Conservation (phyloP, 2,888 invertebrate species). For the Tinea pellionella region DNA sequence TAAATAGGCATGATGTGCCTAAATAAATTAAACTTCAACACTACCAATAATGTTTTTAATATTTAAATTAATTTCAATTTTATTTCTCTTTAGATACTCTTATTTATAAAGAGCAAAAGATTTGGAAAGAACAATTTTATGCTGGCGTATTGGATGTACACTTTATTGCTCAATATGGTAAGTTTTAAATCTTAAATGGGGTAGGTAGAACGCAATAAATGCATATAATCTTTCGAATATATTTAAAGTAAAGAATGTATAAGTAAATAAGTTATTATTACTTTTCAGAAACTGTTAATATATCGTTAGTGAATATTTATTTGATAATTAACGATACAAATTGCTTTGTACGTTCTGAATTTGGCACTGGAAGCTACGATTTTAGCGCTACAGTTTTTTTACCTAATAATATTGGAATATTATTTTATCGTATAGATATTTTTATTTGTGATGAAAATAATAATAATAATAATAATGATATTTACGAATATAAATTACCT, state of each 20-base stretch:
- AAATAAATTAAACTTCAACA: too few relatives aligned
- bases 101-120: conserved; percentile 36
- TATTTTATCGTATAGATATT: conserved; percentile 36
- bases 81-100: conserved; percentile 29
- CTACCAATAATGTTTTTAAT: too few relatives aligned
- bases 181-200: too few relatives aligned
- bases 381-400: conserved; percentile 40
- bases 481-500: background rate
- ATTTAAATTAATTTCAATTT: background rate
- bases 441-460: conserved; percentile 29
- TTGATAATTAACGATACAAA: conserved; percentile 45
- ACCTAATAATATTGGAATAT: conserved; percentile 31
- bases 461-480: background rate
- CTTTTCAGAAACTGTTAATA: conserved; percentile 3
- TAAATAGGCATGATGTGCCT: too few relatives aligned
- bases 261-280: background rate
- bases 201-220: too few relatives aligned
- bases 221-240: too few relatives aligned
- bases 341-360: conserved; percentile 33
- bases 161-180: conserved; percentile 36
- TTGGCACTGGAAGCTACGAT: conserved; percentile 33
- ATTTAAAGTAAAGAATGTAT: background rate
- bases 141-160: conserved; percentile 49
- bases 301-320: conserved; percentile 41
- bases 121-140: conserved; percentile 33